Percentiles rank a stretch among this genome's conserved stretches.
Evolutionary conservation across 2,797 vertebrate species (phyloP).

Genomic region (Ataeniobius toweri): DNA sequence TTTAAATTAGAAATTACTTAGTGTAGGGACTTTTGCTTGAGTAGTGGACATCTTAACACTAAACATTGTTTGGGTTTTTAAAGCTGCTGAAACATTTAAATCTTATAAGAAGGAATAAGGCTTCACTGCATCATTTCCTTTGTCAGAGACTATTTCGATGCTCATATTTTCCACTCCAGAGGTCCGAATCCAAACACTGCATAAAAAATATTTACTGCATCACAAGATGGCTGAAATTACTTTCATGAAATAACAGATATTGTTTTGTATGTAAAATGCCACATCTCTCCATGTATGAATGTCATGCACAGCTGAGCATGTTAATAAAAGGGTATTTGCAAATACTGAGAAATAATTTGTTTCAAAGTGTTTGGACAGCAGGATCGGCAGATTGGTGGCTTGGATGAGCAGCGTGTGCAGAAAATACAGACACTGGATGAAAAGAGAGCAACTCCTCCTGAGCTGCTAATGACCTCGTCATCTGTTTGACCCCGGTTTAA

Average conservation of each 20-base stretch:
- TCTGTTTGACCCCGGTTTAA: conserved; percentile 45
- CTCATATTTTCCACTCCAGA: conserved; percentile 6
- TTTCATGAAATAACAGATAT: neutral
- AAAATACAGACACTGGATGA: conserved; percentile 33
- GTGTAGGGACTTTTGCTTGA: conserved; percentile 16
- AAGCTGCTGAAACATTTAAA: neutral
- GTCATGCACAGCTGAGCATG: conserved; percentile 10
- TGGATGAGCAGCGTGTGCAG: conserved; percentile 19
- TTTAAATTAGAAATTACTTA: neutral
- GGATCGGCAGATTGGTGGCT: conserved; percentile 36
- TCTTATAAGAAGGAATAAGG: conserved; percentile 26
- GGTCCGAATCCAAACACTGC: neutral
- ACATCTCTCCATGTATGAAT: neutral
- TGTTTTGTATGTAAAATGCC: conserved; percentile 1
- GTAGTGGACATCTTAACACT: neutral
- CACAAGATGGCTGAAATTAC: neutral
- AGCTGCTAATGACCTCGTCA: conserved; percentile 43
- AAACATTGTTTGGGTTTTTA: conserved; percentile 30
- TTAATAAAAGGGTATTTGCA: conserved; percentile 14
- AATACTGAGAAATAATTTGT: conserved; percentile 26
- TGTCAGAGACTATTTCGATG: conserved; percentile 11
- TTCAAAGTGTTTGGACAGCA: conserved; percentile 50
- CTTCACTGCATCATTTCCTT: conserved; percentile 8
- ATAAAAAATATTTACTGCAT: neutral
- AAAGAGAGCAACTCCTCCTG: conserved; percentile 24